phyloP scores from a whole-genome alignment of 2,797 vertebrate genomes.

The Macroramphosus scolopax region DNA sequence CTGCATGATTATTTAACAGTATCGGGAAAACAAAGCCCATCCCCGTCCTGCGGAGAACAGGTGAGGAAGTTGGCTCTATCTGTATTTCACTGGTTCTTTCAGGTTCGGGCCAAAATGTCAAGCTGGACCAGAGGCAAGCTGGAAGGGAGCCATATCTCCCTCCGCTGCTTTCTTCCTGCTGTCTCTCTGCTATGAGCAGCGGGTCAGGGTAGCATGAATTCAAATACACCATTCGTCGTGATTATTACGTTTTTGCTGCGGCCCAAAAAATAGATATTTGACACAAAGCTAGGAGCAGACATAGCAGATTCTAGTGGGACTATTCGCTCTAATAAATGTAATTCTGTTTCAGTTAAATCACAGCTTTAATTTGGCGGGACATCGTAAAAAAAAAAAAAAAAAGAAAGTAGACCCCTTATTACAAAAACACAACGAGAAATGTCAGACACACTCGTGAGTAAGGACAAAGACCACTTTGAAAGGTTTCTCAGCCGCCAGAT shows the following conservation, averaged over 20 bases:
- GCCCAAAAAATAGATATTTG: constrained; percentile 3
- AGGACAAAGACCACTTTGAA: constrained; percentile 77
- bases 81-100: constrained; percentile 21
- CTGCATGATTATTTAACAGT: constrained; percentile 39
- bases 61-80: constrained; percentile 37
- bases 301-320: constrained; percentile 24
- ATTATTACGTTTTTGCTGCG: too few relatives aligned
- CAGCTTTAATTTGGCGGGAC: constrained; percentile 69
- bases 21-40: constrained; percentile 13
- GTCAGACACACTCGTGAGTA: constrained; percentile 44
- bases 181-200: constrained; percentile 11
- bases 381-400: too few relatives aligned
- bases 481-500: constrained; percentile 73
- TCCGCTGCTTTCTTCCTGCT: constrained; percentile 13
- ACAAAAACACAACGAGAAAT: constrained; percentile 29
- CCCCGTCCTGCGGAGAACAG: constrained; percentile 32
- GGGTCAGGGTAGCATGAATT: constrained; percentile 27
- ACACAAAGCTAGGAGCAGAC: constrained; percentile 16
- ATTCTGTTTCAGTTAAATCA: constrained; percentile 71
- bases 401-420: constrained; percentile 65
- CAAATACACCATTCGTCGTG: too few relatives aligned
- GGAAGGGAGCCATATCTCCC: constrained; percentile 29
- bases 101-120: constrained; percentile 39
- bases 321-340: constrained; percentile 32
- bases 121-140: constrained; percentile 37